phyloP scores from a whole-genome alignment of 2,888 invertebrate species.

The Merodon equestris region DNA sequence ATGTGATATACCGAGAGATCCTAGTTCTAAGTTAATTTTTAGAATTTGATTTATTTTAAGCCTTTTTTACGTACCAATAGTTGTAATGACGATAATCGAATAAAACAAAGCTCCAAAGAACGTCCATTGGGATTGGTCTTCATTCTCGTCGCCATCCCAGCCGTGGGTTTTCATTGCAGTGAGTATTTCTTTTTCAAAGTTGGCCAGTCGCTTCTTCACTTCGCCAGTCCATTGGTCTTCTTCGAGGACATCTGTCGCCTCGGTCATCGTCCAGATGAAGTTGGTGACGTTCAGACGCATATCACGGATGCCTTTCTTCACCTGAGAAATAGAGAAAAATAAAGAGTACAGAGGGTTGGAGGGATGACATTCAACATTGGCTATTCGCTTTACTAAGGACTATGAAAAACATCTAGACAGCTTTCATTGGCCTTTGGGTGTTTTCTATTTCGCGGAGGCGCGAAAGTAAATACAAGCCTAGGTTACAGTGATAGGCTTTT shows the following conservation, averaged over 20 bases:
- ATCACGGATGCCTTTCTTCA: conserved; percentile 86
- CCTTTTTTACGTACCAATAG: conserved; percentile 87
- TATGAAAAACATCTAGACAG: too few relatives aligned
- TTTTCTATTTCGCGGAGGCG: too few relatives aligned
- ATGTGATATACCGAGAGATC: conserved; percentile 21
- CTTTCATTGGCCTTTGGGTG: too few relatives aligned
- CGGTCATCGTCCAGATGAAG: conserved; percentile 87
- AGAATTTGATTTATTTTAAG: conserved; percentile 24
- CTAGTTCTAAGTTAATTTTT: conserved; percentile 17
- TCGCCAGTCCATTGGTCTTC: conserved; percentile 89
- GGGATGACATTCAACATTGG: too few relatives aligned
- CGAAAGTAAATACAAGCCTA: too few relatives aligned
- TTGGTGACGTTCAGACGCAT: conserved; percentile 88
- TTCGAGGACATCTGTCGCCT: conserved; percentile 80
- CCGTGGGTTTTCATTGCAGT: conserved; percentile 92
- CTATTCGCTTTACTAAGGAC: too few relatives aligned
- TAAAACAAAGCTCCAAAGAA: conserved; percentile 94
- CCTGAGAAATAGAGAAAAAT: conserved; percentile 80
- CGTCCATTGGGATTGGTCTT: conserved; percentile 87
- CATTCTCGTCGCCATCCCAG: conserved; percentile 90
- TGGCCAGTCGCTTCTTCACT: conserved; percentile 82
- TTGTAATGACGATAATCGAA: conserved; percentile 97
- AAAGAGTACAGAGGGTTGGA: too few relatives aligned
- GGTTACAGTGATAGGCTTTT: too few relatives aligned
- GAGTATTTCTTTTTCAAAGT: conserved; percentile 86